Conservation (phyloP, 2,888 invertebrate species). For the Helleia helle region DNA sequence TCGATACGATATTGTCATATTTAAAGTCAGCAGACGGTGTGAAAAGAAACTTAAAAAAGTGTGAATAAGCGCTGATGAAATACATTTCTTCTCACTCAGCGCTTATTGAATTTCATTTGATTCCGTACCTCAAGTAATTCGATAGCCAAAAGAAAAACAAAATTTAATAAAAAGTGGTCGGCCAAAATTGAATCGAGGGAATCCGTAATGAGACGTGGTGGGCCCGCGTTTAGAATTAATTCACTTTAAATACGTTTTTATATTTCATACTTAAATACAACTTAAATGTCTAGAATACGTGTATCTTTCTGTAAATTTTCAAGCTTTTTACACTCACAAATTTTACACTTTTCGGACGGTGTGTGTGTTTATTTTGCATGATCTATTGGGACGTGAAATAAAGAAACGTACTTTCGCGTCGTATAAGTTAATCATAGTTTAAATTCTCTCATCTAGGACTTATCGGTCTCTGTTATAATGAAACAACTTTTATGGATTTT, state of each 20-base stretch:
- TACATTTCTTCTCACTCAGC: neutral
- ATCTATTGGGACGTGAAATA: no score
- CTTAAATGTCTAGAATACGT: no score
- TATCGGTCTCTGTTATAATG: no score
- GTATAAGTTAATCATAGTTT: no score
- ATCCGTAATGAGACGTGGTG: neutral
- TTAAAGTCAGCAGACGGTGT: slow-evolving; percentile 1
- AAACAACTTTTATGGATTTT: no score
- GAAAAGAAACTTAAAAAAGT: slow-evolving; percentile 5
- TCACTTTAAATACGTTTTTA: neutral
- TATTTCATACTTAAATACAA: no score
- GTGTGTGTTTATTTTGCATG: no score
- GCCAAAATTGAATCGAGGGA: neutral
- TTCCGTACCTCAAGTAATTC: slow-evolving; percentile 4
- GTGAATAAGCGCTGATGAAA: slow-evolving; percentile 5
- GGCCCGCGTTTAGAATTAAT: neutral
- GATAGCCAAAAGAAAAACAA: slow-evolving; percentile 6
- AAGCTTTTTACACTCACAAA: no score
- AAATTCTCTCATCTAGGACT: no score
- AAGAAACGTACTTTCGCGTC: no score
- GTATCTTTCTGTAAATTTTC: neutral
- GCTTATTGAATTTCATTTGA: slow-evolving; percentile 5
- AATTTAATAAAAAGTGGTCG: slow-evolving; percentile 2
- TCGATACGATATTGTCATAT: neutral
- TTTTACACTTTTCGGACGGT: no score